Base-by-base conservation (phyloP, 1,140 invertebrate species). In the Leptinotarsa undecemlineata region DNA sequence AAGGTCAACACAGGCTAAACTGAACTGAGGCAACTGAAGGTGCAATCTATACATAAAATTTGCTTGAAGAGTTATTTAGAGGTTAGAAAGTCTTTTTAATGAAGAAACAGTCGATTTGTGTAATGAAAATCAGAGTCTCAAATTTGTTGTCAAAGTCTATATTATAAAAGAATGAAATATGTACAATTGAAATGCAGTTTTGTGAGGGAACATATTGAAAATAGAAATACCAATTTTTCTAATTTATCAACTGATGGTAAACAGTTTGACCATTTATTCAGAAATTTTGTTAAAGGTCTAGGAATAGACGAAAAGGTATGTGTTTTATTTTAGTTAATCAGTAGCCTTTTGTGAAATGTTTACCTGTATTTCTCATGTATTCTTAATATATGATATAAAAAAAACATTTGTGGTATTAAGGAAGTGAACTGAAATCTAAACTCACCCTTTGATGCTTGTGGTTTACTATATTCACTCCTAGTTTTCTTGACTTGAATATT, bases 401-500 rank as follows among this genome's bases (percentile, higher is more conserved):
- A 42, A 42, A 42, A 33, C 8, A 33, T 33, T 33, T 11, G 33
- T 33, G 8, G 33, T 33, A 33, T 33, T 11, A 33, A 33, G 33
- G 33, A 8, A 33, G 33, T 33, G 8, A 33, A 42, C 33, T 42
- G 33, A 42, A 42, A 42, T 8, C 33, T 42, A 2, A 42, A 23
- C 69, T 76, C 70, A 81, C 79, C 82, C 87, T 89, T 77, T 81
- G 85, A 48, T 71, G 80, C 14, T 17, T 67, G 76, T 61, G 81
- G 70, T 76, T 83, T 81, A 23, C 75, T 75, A 51, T 79, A 81
- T 81, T 83, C 81, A 80, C 79, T 95, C 92, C 96, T 91, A 15
- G 96, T 98, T 85, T 98, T 98, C 85, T 98, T 98, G 3, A 98
- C 91, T 89, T 95, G 94, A 81, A 98, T 94, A 87, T 95, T 96